A percentile compares a stretch with the other conserved stretches of the same genome.
phyloP scores from a whole-genome alignment of 2,888 invertebrate genomes.

The Agonopterix heracliana region DNA sequence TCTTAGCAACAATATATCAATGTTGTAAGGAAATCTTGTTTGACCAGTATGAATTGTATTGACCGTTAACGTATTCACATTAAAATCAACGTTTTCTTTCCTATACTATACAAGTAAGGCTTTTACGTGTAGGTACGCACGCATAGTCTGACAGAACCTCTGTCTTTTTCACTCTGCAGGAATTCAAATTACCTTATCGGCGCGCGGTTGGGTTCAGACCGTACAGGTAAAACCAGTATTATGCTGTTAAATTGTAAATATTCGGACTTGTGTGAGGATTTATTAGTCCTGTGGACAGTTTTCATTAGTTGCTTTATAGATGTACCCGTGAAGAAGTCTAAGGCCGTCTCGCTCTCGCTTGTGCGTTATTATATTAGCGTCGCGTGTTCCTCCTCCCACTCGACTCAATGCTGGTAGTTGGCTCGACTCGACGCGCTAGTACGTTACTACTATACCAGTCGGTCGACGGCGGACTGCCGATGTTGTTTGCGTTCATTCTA shows the following conservation, averaged over 20 bases:
- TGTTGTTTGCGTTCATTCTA: constrained; percentile 35
- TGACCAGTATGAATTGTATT: constrained; percentile 2
- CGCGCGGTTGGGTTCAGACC: constrained; percentile 34
- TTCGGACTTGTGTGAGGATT: constrained; percentile 31
- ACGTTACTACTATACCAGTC: constrained; percentile 60
- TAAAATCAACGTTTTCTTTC: constrained; percentile 61
- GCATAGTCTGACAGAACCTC: constrained; percentile 51
- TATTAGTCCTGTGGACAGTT: constrained; percentile 44
- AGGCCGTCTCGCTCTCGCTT: constrained; percentile 39
- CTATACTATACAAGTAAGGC: constrained; percentile 27
- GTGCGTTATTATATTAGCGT: constrained; percentile 34
- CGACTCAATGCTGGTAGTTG: constrained; percentile 46
- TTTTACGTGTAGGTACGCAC: constrained; percentile 30
- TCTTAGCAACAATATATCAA: no score
- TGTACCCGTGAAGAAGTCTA: constrained; percentile 47
- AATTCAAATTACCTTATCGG: constrained; percentile 72
- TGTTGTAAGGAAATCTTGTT: background rate
- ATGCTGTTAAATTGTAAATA: constrained; percentile 42
- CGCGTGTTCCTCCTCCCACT: constrained; percentile 59
- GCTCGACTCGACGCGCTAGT: constrained; percentile 35
- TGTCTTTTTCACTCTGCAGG: constrained; percentile 68
- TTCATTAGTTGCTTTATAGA: constrained; percentile 58
- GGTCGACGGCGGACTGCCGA: constrained; percentile 61
- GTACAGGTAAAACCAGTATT: constrained; percentile 70
- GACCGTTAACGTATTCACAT: constrained; percentile 55